Evolutionary conservation across 2,113 vertebrate genomes (phyloP).

Genomic region (Rhinoderma darwinii): DNA sequence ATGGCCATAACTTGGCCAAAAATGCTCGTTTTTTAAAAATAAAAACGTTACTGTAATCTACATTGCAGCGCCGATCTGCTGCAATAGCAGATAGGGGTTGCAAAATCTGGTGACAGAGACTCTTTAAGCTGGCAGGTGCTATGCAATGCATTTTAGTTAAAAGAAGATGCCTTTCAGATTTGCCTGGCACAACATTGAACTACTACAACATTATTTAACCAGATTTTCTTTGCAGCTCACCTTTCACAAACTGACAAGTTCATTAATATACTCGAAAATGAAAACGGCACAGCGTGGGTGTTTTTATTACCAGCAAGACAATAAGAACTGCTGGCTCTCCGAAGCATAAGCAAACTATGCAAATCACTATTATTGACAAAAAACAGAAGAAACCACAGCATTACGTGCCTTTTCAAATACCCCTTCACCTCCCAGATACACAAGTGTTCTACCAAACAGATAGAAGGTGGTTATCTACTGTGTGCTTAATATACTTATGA

Average conservation of each 20-base stretch:
- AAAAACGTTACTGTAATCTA: no score
- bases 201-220: slow-evolving; percentile 3
- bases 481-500: neutral
- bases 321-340: slow-evolving; percentile 6
- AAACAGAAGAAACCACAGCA: neutral
- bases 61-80: no score
- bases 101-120: neutral
- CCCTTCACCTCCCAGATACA: neutral
- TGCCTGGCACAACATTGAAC: neutral
- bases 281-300: neutral
- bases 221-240: slow-evolving; percentile 4
- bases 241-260: slow-evolving; percentile 6
- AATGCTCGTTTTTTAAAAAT: no score
- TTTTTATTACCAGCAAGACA: slow-evolving; percentile 16
- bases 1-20: no score
- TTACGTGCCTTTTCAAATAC: neutral
- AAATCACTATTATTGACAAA: slow-evolving; percentile 22
- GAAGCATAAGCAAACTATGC: slow-evolving; percentile 17
- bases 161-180: neutral
- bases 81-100: no score
- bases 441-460: neutral
- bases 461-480: neutral
- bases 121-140: neutral
- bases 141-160: neutral
- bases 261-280: slow-evolving; percentile 31